Evolutionary conservation across 2,113 vertebrate genomes (phyloP), one percentile per base, ranked within the genome.

Genomic region (Anolis carolinensis): DNA sequence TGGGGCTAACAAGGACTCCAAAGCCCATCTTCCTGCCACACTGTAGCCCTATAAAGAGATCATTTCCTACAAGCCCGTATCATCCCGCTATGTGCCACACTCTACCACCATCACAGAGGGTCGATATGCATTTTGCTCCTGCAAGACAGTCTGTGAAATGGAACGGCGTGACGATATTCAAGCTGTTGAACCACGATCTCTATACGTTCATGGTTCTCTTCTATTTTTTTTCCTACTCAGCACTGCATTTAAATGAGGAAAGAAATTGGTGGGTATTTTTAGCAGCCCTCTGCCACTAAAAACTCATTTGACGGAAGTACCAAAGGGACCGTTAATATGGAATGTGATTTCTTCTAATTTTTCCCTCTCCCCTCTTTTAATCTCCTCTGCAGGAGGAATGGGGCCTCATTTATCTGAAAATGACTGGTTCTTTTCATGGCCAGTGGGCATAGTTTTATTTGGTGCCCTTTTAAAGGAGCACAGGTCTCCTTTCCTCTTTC

Each of bases 241-340:
- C 81, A 82, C 88, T 94, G 88, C 27, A 92, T 83, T 88, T 92
- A 92, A 94, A 93, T 83, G 73, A 81, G 79, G 90, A 95, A 95
- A 92, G 86, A 90, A 92, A 90, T 89, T 89, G 87, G 80, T 73
- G 94, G 93, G 89, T 94, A 87, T 93, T 96, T 95, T 94, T 94
- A 93, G 89, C 83, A 93, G 76, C 75, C 94, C 92, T 81, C 88
- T 86, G 89, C 93, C 93, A 94, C 89, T 93, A 95, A 95, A 59
- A 95, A 87, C 89, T 95, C 95, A 95, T 95, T 95, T 94, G 90
- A 94, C 87, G 86, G 89, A 92, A 95, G 91, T 21, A 84, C 92
- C 91, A 91, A 95, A 94, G 91, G 91, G 91, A 96, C 71, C 93
- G 92, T 91, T 93, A 95, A 92, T 87, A 89, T 1, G 1, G 94